Base-by-base conservation (phyloP, 2,797 vertebrate genomes). In the Fistularia tabacaria region DNA sequence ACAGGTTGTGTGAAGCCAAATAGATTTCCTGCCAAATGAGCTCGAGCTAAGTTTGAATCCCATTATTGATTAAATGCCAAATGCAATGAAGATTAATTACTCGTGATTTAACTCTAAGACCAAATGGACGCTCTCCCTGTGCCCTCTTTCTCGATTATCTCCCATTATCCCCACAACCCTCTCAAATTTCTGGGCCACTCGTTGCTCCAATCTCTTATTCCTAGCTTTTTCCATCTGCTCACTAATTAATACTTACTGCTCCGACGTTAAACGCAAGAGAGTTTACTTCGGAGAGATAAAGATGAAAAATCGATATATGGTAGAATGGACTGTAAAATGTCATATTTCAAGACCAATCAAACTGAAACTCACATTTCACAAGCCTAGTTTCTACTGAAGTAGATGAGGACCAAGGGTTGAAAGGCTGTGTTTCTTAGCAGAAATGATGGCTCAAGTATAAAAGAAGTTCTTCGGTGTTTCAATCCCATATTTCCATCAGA, bases 31-130 rank as follows among this genome's bases (percentile, higher is more conserved):
- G 81, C 73, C 83, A 82, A 83, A 88, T 72, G 77, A 84, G 66
- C 65, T 74, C 51, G 56, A 67, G 76, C 74, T 76, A 73, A 85
- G 78, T 84, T 73, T 81, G 80, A 83, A 80, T 84, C 76, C 76
- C 59, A 38, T 38, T 81, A 87, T 87, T 84, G 87, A 89, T 86
- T 84, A 88, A 76, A 75, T 77, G 88, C 73, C 82, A 81, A 86
- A 82, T 10, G 38, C 64, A 81, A 84, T 87, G 78, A 84, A 87
- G 86, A 90, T 88, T 80, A 88, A 87, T 87, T 81, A 83, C 76
- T 79, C 36, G n/a, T 65, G 75, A 85, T 81, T 84, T 69, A 79
- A 25, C 81, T 85, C 74, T 68, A 80, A 80, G 79, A 74, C 72
- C 71, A 69, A 79, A 75, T 59, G 59, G 69, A 81, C 65, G 64